phyloP scores from a whole-genome alignment of 2,888 invertebrate genomes.

The Drosophila siamana region DNA sequence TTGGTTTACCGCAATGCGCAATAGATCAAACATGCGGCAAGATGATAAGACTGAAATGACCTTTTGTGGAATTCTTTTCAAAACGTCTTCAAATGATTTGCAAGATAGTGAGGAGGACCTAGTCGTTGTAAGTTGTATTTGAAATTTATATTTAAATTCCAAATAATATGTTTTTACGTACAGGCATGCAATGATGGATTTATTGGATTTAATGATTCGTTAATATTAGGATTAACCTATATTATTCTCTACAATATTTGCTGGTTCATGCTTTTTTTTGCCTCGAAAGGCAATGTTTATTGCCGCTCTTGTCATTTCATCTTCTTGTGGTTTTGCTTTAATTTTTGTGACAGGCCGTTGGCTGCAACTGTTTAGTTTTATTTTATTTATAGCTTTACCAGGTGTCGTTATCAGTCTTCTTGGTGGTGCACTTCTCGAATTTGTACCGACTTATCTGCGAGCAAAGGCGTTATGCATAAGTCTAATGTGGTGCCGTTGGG shows the following conservation, averaged over 20 bases:
- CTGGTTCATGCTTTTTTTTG: conserved; percentile 49
- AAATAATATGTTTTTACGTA: background rate
- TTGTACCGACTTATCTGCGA: conserved; percentile 64
- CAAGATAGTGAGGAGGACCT: conserved; percentile 44
- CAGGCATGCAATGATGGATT: conserved; percentile 62
- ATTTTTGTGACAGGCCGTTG: conserved; percentile 30
- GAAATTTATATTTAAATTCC: background rate
- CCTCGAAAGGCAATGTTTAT: conserved; percentile 59
- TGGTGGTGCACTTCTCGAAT: conserved; percentile 58
- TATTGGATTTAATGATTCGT: conserved; percentile 56
- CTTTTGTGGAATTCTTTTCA: conserved; percentile 46
- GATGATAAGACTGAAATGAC: conserved; percentile 36
- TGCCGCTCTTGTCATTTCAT: conserved; percentile 39
- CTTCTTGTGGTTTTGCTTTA: conserved; percentile 47
- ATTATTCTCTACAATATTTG: conserved; percentile 50
- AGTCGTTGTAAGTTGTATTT: conserved; percentile 24
- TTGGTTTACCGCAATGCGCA: conserved; percentile 69
- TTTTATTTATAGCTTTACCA: conserved; percentile 59
- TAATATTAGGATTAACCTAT: conserved; percentile 53
- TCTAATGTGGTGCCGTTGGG: conserved; percentile 64
- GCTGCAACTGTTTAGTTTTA: conserved; percentile 37
- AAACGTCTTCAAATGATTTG: background rate
- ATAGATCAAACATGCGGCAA: conserved; percentile 54
- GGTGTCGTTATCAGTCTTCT: conserved; percentile 56
- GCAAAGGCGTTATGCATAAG: conserved; percentile 68